Evolutionary conservation across 2,797 vertebrate species (phyloP), one percentile per base, ranked within the genome.

Genomic region (Poecile montanus): DNA sequence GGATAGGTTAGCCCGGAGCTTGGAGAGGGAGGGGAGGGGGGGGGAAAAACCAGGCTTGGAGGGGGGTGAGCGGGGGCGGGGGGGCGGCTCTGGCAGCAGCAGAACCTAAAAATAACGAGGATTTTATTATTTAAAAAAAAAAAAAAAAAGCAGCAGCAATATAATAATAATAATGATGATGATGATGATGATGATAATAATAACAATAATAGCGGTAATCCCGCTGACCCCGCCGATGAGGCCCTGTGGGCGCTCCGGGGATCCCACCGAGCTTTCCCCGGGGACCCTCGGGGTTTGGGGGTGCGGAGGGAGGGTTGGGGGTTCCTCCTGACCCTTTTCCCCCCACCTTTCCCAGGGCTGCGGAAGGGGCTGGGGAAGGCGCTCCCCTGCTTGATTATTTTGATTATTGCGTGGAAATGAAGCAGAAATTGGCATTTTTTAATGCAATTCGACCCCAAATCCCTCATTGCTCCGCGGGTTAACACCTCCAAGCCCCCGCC

Each of bases 401-500:
- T 29, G 76, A 7, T 78, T 14, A 32, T 15, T 23, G 36, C 16
- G 17, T 47, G 42, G 16, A 74, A 71, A 88, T 3, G 7, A 53
- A 88, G 57, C 32, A 50, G 25, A 82, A 79, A 79, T 57, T 4
- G 53, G 48, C 7, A 16, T 4, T 61, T 78, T 77, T 74, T 66
- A 6, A 57, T 75, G 30, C 1, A 34, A 66, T 78, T 29, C 19
- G 15, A 44, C 5, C 25, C 21, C n/a, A 32, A 54, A 45, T 17
- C 10, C 11, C 7, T 2, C n/a, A 0, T 36, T 3, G 5, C 27
- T 26, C 11, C 6, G 10, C n/a, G 11, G 20, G 16, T 74, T 13
- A 23, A 36, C 57, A 36, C 14, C 63, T 23, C 48, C 68, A 3
- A 38, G 27, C 21, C 22, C 57, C 30, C 38, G 60, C 30, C 60